Evolutionary conservation across 2,888 invertebrate genomes (phyloP), one percentile per base, ranked within the genome.

Genomic region (Lucinisca nassula): DNA sequence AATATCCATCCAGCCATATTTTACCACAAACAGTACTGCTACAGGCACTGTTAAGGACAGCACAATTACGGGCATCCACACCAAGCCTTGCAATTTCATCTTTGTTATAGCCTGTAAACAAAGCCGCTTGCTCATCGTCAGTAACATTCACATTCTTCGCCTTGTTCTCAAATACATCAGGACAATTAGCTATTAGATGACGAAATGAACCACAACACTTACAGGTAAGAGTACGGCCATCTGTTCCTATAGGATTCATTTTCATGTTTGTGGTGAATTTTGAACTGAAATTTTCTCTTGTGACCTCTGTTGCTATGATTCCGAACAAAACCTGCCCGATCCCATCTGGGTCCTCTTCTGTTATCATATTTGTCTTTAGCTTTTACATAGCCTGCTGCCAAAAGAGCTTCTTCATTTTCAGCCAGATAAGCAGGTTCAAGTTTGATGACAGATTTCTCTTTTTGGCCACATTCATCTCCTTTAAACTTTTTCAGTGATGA

Each of bases 41-140:
- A 58, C 90, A 92, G 32, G 89, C 91, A 86, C 90, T 91, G 45
- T 92, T 88, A 49, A 91, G 74, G 0, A 90, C 87, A 21, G 83
- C 91, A 85, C 88, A 87, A 30, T 89, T 80, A 12, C 83, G 61
- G n/a, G 88, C 87, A 77, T 88, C 85, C 37, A 51, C 58, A n/a
- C 86, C 84, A 27, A 91, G 73, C 38, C 70, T 81, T 14, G 3
- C 21, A 38, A 90, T 77, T 17, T 86, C 82, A 24, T 79, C 40
- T 30, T 67, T 79, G n/a, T 74, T 32, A 70, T 82, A 80, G 0
- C 89, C 89, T 21, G 85, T 89, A 40, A 86, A 89, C 49, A 86
- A 73, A 1, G 86, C 87, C 12, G 37, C 84, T 72, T 78, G 32
- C 37, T 86, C 79, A n/a, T 38, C 61, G 30, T 79, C 83, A 24